Evolutionary conservation across 2,888 invertebrate genomes (phyloP), one percentile per base, ranked within the genome.

Genomic region (Nasonia oneida): DNA sequence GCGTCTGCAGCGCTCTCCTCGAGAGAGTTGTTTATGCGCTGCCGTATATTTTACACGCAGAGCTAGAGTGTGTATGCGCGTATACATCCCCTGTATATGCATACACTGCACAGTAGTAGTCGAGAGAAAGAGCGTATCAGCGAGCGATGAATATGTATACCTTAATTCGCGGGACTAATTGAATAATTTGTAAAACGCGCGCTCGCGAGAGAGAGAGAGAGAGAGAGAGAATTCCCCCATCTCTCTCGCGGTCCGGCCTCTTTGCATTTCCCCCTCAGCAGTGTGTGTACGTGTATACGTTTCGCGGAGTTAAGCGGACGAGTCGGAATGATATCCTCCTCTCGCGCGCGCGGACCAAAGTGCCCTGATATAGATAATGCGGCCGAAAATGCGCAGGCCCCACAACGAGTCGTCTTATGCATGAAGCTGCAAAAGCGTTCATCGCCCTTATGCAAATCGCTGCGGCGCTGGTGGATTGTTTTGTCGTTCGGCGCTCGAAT

Each of bases 111-210:
- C 53, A 4, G 77, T 74, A 42, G 33, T 10, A 33, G 70, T 47
- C 85, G 85, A 78, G 83, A 73, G 64, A 70, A 67, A 83, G 80
- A 80, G 85, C 79, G 85, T 84, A 92, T 93, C 92, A 91, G 89
- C 64, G 89, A 89, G 88, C 92, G 92, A 93, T 93, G 93, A 93
- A 93, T 93, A 93, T 93, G 92, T 93, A 93, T 93, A 93, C 92
- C 92, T 93, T 93, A 93, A 93, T 93, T 93, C 93, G 92, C 93
- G 91, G 90, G 93, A 92, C 93, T 93, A 93, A 93, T 93, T 93
- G 93, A 93, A 93, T 93, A 93, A 93, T 93, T 93, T 93, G 93
- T 93, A 93, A 93, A 93, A 92, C 93, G 92, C 90, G 90, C 42
- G 87, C 57, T 89, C 88, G 89, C 42, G 42, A 29, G 29, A 29